Conservation (phyloP, 2,113 vertebrate species). For the Grantiella picta region DNA sequence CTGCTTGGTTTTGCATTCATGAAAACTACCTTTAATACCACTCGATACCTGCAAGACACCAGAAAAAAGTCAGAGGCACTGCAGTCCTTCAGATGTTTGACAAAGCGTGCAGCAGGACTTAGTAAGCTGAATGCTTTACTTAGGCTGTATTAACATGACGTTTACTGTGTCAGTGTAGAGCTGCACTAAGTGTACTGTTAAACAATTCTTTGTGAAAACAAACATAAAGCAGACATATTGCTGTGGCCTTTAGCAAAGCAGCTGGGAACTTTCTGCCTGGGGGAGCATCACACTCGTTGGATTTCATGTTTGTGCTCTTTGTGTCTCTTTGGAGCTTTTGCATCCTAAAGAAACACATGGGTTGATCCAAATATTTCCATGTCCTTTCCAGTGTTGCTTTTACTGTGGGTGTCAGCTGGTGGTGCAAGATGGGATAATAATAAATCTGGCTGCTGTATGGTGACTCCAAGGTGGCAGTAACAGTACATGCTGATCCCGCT, state of each 20-base stretch:
- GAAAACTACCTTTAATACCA: neutral
- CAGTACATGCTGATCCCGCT: neutral
- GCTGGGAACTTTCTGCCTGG: slow-evolving; percentile 45
- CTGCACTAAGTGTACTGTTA: slow-evolving; percentile 49
- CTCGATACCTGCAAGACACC: neutral
- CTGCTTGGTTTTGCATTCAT: neutral
- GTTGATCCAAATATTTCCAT: neutral
- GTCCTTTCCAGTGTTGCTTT: neutral
- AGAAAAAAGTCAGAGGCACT: neutral
- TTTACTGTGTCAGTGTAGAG: neutral
- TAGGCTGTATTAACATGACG: neutral
- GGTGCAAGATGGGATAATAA: neutral
- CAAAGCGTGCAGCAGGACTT: neutral
- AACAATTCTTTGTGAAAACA: slow-evolving; percentile 24
- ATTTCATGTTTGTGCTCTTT: neutral
- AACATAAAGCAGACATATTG: slow-evolving; percentile 31
- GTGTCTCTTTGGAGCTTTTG: neutral
- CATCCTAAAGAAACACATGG: neutral
- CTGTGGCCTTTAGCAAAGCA: slow-evolving; percentile 40
- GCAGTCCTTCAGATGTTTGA: slow-evolving; percentile 33
- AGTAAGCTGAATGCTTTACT: neutral
- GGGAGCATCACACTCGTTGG: neutral
- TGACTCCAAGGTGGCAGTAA: neutral
- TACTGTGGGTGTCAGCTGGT: neutral
- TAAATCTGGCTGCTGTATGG: neutral